Percentiles rank a stretch among this genome's conserved stretches.
Conservation (phyloP, 2,113 vertebrate species). For the Pangasianodon gigas region DNA sequence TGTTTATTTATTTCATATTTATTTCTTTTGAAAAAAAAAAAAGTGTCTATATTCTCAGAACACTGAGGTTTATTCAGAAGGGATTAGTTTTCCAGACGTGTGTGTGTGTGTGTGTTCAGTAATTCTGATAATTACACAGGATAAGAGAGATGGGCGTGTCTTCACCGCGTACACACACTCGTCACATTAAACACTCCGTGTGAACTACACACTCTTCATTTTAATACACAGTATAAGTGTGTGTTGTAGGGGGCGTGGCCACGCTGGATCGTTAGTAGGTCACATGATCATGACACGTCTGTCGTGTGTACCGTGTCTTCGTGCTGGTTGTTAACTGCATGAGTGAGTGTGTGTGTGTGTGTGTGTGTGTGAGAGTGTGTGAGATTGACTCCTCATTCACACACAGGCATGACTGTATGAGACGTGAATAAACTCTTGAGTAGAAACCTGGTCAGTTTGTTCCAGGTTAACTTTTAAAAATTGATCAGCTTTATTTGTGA, state of each 20-base stretch:
- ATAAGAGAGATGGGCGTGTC: background rate
- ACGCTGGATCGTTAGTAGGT: background rate
- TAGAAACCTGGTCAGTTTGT: background rate
- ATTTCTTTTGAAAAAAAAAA: too few species aligned
- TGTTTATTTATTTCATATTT: too few species aligned
- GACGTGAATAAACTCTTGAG: background rate
- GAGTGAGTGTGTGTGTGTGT: background rate
- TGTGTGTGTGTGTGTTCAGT: background rate
- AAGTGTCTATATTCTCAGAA: background rate
- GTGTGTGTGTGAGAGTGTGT: background rate
- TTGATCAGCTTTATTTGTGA: background rate
- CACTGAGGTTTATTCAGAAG: background rate
- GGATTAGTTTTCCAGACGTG: background rate
- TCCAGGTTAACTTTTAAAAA: background rate
- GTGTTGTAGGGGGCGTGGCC: background rate
- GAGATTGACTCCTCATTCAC: background rate
- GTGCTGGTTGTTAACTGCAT: background rate
- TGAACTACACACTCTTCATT: background rate
- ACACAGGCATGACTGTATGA: background rate
- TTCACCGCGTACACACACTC: background rate
- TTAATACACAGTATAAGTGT: background rate
- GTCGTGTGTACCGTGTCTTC: background rate
- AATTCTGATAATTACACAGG: too few species aligned
- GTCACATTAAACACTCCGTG: background rate
- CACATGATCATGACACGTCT: background rate